Evolutionary conservation across 2,113 vertebrate species (phyloP), one percentile per base, ranked within the genome.

Genomic region (Esox niger): DNA sequence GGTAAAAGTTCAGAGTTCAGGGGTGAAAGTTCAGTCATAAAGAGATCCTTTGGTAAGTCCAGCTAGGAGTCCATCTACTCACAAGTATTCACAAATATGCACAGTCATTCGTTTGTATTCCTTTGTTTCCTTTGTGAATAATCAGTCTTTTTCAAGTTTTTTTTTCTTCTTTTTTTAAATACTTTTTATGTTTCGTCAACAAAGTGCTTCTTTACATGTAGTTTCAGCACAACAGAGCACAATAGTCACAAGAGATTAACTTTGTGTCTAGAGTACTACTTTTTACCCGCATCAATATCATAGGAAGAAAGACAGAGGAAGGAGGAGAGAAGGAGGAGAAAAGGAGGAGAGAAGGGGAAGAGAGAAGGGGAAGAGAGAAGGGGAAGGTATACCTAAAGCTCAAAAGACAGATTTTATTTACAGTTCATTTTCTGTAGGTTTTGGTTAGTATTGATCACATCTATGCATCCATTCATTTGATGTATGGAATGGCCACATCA

Each of bases 171-270:
- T 63, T 26, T 63, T 82, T 70, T 70, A 29, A n/a, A 35, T 17
- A 32, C 35, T 59, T 78, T 31, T 68, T 66, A 84, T 70, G 85
- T 87, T 82, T 88, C 82, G 83, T 90, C 84, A 68, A 90, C 91
- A 95, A 97, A 92, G 94, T 96, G 95, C 94, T 93, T 94, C 92
- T 93, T 93, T 87, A 92, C 90, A 91, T 88, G 79, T 79, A 86
- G 81, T 89, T 88, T 93, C 81, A 91, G 89, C 91, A 91, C 90
- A 87, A 90, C 89, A 90, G 93, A 90, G 73, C 91, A 93, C 92
- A 90, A 91, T 89, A 90, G 92, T 93, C 92, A 94, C 85, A 74
- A 90, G 84, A 87, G 76, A 88, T 77, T 84, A 92, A 92, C 89
- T 68, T 90, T 91, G 92, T 91, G 91, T 90, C 90, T 91, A 90